Evolutionary conservation across 1,140 invertebrate species (phyloP), one percentile per base, ranked within the genome.

Genomic region (Danaus melanippus): DNA sequence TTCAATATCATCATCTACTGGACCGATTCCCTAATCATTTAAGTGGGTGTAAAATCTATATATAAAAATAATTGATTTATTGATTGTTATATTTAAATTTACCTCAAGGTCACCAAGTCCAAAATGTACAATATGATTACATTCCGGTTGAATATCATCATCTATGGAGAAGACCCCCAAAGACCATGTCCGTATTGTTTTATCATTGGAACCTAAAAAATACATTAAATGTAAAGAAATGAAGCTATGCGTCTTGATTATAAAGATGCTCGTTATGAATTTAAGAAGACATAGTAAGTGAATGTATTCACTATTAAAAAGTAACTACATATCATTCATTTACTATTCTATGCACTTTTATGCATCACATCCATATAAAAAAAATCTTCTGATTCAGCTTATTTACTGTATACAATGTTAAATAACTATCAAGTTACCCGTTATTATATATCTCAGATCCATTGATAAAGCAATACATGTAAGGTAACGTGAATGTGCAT

Each of bases 61-160:
- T n/a, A n/a, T n/a, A n/a, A n/a, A n/a, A n/a, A n/a, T n/a, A n/a
- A n/a, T n/a, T n/a, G n/a, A n/a, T n/a, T 32, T 32, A 32, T 32
- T 32, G 7, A 32, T 32, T 32, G 5, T 32, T 32, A 32, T 32
- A 32, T 7, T 7, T 10, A 2, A 32, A 46, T 45, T 17, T 45
- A 80, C 80, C 69, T 82, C 69, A 8, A 84, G 68, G 48, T 84
- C 81, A 0, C 81, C 81, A 9, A 81, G 62, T 10, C 56, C 81
- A 46, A 79, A 84, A 50, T 84, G 81, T 12, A 60, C 54, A 5
- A 74, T 50, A 4, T 65, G 63, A 5, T 60, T 59, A 49, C 81
- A 84, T 5, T 66, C 17, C 9, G 64, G 62, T 9, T 70, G 60
- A 41, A 82, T 50, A 12, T 66, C 67, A n/a, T 72, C 77, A 12